A percentile compares a stretch with the other conserved stretches of the same genome.
Evolutionary conservation across 1,140 invertebrate genomes (phyloP).

Genomic region (Planococcus citri): DNA sequence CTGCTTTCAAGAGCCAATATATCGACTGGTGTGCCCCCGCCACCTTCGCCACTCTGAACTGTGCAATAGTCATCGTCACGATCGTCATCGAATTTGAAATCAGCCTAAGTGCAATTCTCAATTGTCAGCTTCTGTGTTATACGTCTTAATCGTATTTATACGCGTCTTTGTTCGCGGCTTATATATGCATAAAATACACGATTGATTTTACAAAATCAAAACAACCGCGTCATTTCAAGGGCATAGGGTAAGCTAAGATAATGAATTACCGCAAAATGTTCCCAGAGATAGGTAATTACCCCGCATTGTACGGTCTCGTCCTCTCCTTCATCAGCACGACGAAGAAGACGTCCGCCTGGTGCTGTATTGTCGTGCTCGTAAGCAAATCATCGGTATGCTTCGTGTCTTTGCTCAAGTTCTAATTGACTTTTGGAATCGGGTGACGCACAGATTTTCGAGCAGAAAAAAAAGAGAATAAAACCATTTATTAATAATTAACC

Average conservation of each 20-base stretch:
- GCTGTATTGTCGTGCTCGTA: not conserved
- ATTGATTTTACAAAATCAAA: not conserved
- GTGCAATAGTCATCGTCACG: too few relatives aligned
- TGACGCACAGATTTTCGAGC: not conserved
- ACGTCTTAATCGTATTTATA: not conserved
- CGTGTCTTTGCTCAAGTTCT: not conserved
- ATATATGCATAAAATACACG: not conserved
- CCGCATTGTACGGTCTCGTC: not conserved
- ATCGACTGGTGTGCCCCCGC: too few relatives aligned
- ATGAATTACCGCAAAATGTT: not conserved
- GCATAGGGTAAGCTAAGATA: not conserved
- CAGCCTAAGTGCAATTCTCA: too few relatives aligned
- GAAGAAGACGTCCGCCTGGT: too few relatives aligned
- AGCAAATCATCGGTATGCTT: not conserved
- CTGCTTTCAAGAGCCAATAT: too few relatives aligned
- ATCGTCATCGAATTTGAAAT: too few relatives aligned
- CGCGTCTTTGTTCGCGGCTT: not conserved
- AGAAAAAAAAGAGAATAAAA: not conserved
- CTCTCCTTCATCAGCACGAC: too few relatives aligned
- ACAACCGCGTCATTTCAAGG: not conserved
- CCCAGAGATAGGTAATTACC: conserved; percentile 1
- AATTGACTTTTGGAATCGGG: not conserved
- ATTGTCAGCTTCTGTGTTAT: too few relatives aligned
- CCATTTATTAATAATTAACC: conserved; percentile 3
- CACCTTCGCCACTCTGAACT: too few relatives aligned